phyloP scores from a whole-genome alignment of 53 echinoderm and acorn worm species.

The Antedon mediterranea region DNA sequence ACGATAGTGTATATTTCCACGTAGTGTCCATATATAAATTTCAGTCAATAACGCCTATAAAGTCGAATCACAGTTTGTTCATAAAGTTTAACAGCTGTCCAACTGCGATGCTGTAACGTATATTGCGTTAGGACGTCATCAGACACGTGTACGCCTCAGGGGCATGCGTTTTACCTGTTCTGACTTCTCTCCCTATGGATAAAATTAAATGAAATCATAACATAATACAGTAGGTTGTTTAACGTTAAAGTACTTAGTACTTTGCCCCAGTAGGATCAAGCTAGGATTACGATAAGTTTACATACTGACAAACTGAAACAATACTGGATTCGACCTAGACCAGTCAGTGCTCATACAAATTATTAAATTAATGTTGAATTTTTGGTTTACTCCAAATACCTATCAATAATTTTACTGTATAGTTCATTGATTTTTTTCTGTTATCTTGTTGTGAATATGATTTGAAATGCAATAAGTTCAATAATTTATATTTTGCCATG shows the following conservation, averaged over 20 bases:
- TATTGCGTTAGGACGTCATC: not conserved
- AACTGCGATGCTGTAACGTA: not conserved
- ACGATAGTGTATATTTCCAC: too few species aligned
- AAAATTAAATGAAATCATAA: not conserved
- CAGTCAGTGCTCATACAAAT: too few species aligned
- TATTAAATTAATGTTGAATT: too few species aligned
- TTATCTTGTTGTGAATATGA: too few species aligned
- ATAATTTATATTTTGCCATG: too few species aligned
- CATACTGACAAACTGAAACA: too few species aligned
- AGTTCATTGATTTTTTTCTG: too few species aligned
- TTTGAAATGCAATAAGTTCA: too few species aligned
- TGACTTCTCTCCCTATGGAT: not conserved
- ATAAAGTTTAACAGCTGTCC: not conserved
- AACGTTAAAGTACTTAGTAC: not conserved
- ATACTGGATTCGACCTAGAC: too few species aligned
- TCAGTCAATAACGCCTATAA: not conserved
- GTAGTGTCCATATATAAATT: not conserved
- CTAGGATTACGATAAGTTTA: not conserved
- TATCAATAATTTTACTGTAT: too few species aligned
- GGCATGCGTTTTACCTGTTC: not conserved
- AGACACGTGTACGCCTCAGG: not conserved
- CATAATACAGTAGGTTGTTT: not conserved
- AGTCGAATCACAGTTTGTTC: not conserved
- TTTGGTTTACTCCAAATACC: too few species aligned
- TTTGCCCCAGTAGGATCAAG: not conserved